Evolutionary conservation across 2,888 invertebrate species (phyloP), one percentile per base, ranked within the genome.

Genomic region (Cetonia aurata): DNA sequence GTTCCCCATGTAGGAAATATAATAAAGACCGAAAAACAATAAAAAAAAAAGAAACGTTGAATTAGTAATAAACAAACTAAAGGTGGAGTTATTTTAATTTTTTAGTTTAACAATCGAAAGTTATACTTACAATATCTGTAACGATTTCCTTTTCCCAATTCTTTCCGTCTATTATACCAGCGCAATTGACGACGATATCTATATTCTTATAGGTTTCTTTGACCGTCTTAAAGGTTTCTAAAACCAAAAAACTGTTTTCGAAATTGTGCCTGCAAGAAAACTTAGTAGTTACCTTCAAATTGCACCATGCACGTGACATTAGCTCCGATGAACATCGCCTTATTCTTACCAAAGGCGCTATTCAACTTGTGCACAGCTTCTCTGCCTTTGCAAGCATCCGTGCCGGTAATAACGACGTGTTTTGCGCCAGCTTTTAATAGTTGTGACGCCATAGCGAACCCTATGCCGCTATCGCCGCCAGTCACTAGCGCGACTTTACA

Each of bases 401-500:
- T 71, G 15, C 82, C 83, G 19, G 80, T 78, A 13, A 84, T 75
- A 10, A 77, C 78, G 0, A 82, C 83, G 50, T 74, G 80, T 77
- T 81, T 83, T 3, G 84, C 85, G 6, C 86, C 86, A 52, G 81
- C 76, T 69, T 79, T 80, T 13, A 87, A 77, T n/a, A 87, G 77
- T 69, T 84, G 83, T 73, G 85, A 83, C 10, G 85, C 85, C 37
- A 85, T 84, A 1, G 83, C 82, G 62, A 83, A 82, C 8, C 87
- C 87, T 50, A 86, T 85, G 1, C 85, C 86, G 25, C 82, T 81
- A 1, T 84, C 81, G 15, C 85, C 86, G 3, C 86, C 86, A 13
- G 85, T 83, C n/a, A 87, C 79, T n/a, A 87, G 77, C 1, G 85
- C 86, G 13, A 84, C 82, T 76, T 84, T 86, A 71, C 83, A 83